phyloP scores from a whole-genome alignment of 2,888 invertebrate genomes.

The Cephus spinipes region DNA sequence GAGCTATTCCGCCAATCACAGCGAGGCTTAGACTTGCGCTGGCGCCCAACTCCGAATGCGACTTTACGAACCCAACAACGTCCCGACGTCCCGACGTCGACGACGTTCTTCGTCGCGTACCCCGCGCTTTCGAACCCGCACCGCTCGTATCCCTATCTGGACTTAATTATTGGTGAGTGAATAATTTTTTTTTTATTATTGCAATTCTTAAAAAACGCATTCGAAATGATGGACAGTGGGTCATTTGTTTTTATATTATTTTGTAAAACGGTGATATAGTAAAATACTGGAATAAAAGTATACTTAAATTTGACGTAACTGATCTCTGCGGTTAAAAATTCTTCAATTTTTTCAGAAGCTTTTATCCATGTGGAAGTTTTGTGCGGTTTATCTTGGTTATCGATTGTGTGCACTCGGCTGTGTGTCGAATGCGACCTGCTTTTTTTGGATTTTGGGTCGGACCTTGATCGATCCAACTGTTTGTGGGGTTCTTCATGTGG shows the following conservation, averaged over 20 bases:
- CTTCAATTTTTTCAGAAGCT: background rate
- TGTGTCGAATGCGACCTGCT: background rate
- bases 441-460: conserved; percentile 5
- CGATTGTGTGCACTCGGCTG: conserved; percentile 7
- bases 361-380: background rate
- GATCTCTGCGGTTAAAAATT: background rate
- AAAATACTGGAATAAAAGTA: background rate
- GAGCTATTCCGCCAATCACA: conserved; percentile 53
- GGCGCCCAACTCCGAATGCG: conserved; percentile 61
- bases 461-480: background rate
- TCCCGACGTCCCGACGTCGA: conserved; percentile 66
- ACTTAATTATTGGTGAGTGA: conserved; percentile 66
- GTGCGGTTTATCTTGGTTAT: background rate
- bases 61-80: conserved; percentile 9
- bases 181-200: conserved; percentile 2
- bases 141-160: conserved; percentile 61
- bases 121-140: conserved; percentile 61
- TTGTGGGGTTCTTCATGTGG: background rate
- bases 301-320: background rate
- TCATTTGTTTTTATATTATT: background rate
- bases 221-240: background rate
- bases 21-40: conserved; percentile 69
- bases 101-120: conserved; percentile 64
- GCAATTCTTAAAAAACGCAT: background rate
- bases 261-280: background rate